phyloP scores from a whole-genome alignment of 2,888 invertebrate species.

The Synergus itoensis region DNA sequence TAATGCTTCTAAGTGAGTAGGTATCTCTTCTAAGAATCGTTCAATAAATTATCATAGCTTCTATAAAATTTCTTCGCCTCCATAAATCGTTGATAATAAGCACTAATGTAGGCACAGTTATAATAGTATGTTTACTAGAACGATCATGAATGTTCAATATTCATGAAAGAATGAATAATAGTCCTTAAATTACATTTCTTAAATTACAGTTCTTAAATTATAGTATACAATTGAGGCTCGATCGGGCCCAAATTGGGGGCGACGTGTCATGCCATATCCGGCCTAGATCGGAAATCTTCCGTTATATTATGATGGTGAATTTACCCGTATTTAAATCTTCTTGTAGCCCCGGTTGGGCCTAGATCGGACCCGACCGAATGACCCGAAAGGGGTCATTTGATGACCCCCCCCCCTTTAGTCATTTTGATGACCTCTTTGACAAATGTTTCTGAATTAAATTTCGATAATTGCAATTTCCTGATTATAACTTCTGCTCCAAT shows the following conservation, averaged over 20 bases:
- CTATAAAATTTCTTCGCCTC: constrained; percentile 22
- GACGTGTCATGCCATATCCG: too few relatives aligned
- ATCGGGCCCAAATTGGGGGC: too few relatives aligned
- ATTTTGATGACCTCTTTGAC: too few relatives aligned
- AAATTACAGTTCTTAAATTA: too few relatives aligned
- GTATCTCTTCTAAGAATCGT: constrained; percentile 29
- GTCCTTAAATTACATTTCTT: not conserved
- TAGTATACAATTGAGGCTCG: too few relatives aligned
- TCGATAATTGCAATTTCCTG: not conserved
- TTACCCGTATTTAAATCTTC: too few relatives aligned
- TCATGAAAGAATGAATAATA: not conserved
- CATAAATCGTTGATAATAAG: constrained; percentile 21
- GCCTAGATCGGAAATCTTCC: too few relatives aligned
- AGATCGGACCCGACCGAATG: too few relatives aligned
- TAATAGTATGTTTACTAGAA: not conserved
- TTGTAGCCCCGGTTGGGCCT: too few relatives aligned
- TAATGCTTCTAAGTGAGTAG: constrained; percentile 6
- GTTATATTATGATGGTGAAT: too few relatives aligned
- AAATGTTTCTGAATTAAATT: not conserved
- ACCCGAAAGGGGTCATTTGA: too few relatives aligned
- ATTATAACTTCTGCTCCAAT: not conserved
- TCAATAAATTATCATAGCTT: constrained; percentile 25
- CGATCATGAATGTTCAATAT: not conserved
- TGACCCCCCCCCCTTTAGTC: too few relatives aligned
- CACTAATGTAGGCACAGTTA: constrained; percentile 12